These are phyloP conservation scores for Myanophis thanlyinensis DNA, from an alignment of 2,113 vertebrate species.

Conservation along the genomic window DNA sequence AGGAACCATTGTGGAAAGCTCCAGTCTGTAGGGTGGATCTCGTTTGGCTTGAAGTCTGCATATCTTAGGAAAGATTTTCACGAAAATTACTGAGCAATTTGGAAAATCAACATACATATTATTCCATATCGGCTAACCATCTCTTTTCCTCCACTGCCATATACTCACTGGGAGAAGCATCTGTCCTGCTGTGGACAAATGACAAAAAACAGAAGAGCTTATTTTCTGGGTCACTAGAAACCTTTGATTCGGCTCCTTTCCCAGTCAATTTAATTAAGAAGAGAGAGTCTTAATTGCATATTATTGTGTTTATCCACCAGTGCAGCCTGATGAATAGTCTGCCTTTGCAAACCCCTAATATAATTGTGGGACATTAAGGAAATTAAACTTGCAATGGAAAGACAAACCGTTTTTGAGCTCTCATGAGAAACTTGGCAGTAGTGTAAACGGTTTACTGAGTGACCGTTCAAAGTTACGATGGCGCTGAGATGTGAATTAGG, in stretches of 20 bases:
- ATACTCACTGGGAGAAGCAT: not conserved
- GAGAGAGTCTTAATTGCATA: not conserved
- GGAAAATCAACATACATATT: not conserved
- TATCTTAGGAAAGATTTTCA: not conserved
- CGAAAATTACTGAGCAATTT: not conserved
- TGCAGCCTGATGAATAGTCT: not conserved
- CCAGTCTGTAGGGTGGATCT: not conserved
- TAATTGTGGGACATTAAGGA: slow-evolving; percentile 24
- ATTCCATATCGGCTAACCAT: no score
- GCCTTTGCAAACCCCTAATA: not conserved
- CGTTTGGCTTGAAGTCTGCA: not conserved
- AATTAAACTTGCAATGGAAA: slow-evolving; percentile 8
- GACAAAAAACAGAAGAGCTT: not conserved
- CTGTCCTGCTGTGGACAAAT: not conserved
- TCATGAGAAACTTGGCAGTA: slow-evolving; percentile 3
- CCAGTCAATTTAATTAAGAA: slow-evolving; percentile 1
- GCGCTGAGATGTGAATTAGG: no score
- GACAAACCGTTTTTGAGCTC: slow-evolving; percentile 17
- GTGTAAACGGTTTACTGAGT: no score
- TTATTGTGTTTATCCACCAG: slow-evolving; percentile 3
- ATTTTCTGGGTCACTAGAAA: not conserved
- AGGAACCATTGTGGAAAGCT: not conserved
- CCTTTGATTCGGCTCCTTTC: not conserved
- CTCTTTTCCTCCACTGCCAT: not conserved
- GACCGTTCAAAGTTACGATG: no score